Conservation (phyloP, 1,140 invertebrate species). For the Drosophila grimshawi region DNA sequence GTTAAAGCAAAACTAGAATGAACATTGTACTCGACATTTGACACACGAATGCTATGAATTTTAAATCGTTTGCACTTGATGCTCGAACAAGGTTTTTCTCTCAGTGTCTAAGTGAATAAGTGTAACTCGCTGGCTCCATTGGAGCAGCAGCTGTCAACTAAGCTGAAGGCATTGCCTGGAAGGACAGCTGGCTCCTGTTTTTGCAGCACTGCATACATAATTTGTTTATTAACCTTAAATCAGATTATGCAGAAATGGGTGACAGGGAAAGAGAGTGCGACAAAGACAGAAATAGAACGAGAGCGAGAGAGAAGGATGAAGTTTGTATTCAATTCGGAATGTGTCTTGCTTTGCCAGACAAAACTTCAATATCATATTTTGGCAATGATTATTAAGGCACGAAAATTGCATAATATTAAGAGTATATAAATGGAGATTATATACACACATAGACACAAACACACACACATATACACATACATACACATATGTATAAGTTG, state of each 20-base stretch:
- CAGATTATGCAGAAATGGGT: slow-evolving; percentile 61
- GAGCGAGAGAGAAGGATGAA: neutral
- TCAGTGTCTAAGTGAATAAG: neutral
- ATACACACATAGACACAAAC: neutral
- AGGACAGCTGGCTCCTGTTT: slow-evolving; percentile 31
- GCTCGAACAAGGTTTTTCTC: neutral
- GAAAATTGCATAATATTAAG: slow-evolving; percentile 54
- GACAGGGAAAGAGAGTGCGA: neutral
- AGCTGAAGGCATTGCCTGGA: slow-evolving; percentile 1
- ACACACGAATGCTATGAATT: no score
- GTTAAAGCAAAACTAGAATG: no score
- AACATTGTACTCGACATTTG: no score
- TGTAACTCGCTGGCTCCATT: slow-evolving; percentile 22
- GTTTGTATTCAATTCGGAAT: slow-evolving; percentile 7
- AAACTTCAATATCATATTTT: slow-evolving; percentile 54
- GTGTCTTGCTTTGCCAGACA: slow-evolving; percentile 20
- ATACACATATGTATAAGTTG: neutral
- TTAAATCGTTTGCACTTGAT: no score
- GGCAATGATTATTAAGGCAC: slow-evolving; percentile 65
- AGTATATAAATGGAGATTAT: neutral
- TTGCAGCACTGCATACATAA: slow-evolving; percentile 67
- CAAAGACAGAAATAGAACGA: neutral
- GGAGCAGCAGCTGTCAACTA: slow-evolving; percentile 4
- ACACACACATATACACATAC: neutral
- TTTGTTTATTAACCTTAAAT: slow-evolving; percentile 80